Evolutionary conservation across 1,140 invertebrate genomes (phyloP).

Genomic region (Solen grandis): DNA sequence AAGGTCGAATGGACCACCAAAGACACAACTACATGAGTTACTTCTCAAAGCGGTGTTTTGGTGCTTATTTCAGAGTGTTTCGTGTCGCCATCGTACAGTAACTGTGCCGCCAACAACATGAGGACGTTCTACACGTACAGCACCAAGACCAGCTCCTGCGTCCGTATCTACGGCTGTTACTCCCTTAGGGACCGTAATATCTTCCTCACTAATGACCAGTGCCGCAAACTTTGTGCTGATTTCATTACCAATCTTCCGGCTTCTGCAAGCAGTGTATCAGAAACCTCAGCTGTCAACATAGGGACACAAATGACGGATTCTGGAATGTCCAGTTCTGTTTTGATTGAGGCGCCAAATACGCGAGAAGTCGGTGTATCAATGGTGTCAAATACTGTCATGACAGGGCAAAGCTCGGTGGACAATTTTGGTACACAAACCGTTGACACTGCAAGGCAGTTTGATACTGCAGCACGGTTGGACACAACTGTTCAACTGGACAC

Average conservation of each 20-base stretch:
- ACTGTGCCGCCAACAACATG: background rate
- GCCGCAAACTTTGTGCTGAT: slow-evolving; percentile 6
- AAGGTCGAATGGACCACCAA: background rate
- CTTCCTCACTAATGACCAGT: slow-evolving; percentile 27
- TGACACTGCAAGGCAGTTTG: no score
- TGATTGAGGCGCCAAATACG: background rate
- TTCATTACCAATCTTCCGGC: no score
- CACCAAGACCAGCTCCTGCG: slow-evolving; percentile 24
- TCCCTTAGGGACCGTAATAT: slow-evolving; percentile 41
- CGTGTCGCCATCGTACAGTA: background rate
- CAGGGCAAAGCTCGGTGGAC: background rate
- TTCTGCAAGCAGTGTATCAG: no score
- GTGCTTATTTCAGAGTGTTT: background rate
- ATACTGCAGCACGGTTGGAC: background rate
- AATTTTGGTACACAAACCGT: no score
- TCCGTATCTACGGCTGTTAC: slow-evolving; percentile 44
- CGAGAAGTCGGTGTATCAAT: background rate
- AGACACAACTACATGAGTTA: background rate
- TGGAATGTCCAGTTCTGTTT: slow-evolving; percentile 3
- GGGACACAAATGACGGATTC: slow-evolving; percentile 8
- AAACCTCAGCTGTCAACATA: slow-evolving; percentile 11
- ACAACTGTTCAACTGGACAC: background rate
- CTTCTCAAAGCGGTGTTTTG: background rate
- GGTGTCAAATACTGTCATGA: background rate
- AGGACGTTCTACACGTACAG: slow-evolving; percentile 1